Conservation (phyloP, 2,888 invertebrate genomes). For the Aricia artaxerxes region DNA sequence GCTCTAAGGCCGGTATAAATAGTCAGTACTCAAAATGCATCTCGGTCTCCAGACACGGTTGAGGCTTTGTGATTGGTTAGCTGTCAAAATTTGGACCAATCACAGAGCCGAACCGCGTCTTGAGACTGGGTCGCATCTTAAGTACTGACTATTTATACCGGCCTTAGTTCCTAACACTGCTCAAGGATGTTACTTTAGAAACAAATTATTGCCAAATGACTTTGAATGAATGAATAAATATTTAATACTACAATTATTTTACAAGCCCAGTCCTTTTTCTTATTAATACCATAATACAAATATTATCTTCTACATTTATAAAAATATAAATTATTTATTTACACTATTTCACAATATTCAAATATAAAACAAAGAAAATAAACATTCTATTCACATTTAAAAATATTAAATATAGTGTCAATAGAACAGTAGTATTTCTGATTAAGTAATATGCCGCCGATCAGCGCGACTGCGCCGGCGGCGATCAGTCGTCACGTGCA, state of each 20-base stretch:
- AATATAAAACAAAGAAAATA: conserved; percentile 2
- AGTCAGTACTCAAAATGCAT: too few species aligned
- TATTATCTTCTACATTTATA: not conserved
- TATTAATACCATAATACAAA: not conserved
- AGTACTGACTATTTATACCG: too few species aligned
- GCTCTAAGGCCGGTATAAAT: too few species aligned
- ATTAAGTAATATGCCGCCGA: conserved; percentile 60
- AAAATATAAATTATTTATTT: not conserved
- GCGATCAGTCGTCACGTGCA: conserved; percentile 74
- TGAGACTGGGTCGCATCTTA: too few species aligned
- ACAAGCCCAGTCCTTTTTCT: not conserved
- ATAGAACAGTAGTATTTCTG: conserved; percentile 49
- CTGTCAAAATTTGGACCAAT: too few species aligned
- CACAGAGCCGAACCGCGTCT: too few species aligned
- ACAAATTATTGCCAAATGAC: not conserved
- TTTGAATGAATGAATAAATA: too few species aligned
- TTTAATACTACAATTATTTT: not conserved
- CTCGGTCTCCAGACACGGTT: too few species aligned
- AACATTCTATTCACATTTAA: conserved; percentile 15
- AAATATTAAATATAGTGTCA: conserved; percentile 34
- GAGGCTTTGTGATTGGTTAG: too few species aligned
- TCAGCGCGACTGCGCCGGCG: conserved; percentile 63
- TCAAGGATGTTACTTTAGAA: not conserved
- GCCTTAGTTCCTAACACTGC: not conserved
- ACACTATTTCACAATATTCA: conserved; percentile 12